Evolutionary conservation across 2,113 vertebrate genomes (phyloP).

Genomic region (Raphicerus campestris): DNA sequence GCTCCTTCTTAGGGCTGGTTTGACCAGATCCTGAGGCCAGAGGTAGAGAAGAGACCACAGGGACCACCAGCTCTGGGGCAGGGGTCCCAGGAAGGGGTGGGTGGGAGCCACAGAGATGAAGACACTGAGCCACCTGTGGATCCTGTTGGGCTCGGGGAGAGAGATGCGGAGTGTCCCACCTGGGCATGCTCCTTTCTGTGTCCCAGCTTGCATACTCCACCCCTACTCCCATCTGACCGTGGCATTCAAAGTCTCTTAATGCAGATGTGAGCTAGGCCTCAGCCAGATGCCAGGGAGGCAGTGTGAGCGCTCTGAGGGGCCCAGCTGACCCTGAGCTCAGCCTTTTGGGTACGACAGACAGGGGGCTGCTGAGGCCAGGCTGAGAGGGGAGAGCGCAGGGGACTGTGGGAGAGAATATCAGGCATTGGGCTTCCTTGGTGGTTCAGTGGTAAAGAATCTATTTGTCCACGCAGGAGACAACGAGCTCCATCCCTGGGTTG

Average conservation of each 20-base stretch:
- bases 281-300: background rate
- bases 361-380: background rate
- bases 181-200: background rate
- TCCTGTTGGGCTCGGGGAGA: background rate
- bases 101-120: background rate
- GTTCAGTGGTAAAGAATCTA: background rate
- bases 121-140: too few species aligned
- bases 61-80: background rate
- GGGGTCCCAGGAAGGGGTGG: background rate
- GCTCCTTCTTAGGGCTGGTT: background rate
- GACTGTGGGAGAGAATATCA: background rate
- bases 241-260: background rate
- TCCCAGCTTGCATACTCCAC: background rate
- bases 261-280: background rate
- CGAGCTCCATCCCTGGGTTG: background rate
- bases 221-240: accelerated
- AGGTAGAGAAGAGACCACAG: background rate
- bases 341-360: background rate
- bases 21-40: background rate
- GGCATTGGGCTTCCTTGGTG: background rate
- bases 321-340: background rate
- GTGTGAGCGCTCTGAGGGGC: accelerated
- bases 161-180: background rate
- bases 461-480: background rate
- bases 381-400: background rate